These are phyloP conservation scores for Drosophila pseudotakahashii DNA, from an alignment of 2,888 invertebrate genomes.

Conservation along the genomic window DNA sequence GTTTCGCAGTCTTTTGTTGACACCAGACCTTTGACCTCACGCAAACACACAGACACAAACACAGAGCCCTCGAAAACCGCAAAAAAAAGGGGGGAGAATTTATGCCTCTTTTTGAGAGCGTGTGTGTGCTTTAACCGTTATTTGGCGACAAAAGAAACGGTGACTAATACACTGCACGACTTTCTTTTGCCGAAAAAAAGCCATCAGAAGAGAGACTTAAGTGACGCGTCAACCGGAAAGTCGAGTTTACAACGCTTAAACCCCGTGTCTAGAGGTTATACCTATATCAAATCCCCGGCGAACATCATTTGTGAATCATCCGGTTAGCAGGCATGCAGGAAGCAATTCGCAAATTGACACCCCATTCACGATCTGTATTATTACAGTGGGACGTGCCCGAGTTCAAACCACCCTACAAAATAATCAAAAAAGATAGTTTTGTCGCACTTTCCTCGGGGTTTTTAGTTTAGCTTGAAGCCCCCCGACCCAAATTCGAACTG, in stretches of 20 bases:
- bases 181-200: conserved; percentile 39
- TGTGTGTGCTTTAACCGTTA: conserved; percentile 5
- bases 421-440: background rate
- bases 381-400: conserved; percentile 8
- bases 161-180: conserved; percentile 41
- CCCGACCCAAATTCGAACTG: background rate
- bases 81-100: conserved; percentile 1
- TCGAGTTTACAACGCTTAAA: conserved; percentile 34
- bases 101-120: background rate
- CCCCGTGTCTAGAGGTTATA: conserved; percentile 31
- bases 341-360: conserved; percentile 37
- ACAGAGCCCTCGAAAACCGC: background rate
- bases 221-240: conserved; percentile 47
- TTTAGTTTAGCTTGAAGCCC: too few species aligned
- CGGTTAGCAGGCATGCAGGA: conserved; percentile 25
- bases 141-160: conserved; percentile 26
- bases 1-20: conserved; percentile 35
- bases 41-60: conserved; percentile 16
- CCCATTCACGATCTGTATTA: conserved; percentile 23
- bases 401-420: conserved; percentile 5
- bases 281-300: conserved; percentile 10
- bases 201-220: background rate
- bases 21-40: conserved; percentile 69
- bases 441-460: background rate
- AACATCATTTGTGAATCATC: conserved; percentile 27